Base-by-base conservation (phyloP, 2,797 vertebrate species). In the Myiotriccus ornatus region DNA sequence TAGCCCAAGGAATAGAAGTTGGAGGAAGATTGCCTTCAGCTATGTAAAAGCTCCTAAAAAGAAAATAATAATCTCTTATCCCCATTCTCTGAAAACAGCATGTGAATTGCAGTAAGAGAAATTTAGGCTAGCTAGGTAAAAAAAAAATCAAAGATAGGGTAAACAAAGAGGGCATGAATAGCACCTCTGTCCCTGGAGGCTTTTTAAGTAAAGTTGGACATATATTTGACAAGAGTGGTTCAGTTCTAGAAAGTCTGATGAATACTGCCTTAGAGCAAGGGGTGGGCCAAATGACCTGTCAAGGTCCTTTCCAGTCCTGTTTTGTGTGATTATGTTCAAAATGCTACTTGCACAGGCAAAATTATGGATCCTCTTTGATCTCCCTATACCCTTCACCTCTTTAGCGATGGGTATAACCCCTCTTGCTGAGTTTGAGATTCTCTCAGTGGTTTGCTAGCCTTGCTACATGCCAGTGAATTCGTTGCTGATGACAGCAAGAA, bases 221-320 rank as follows among this genome's bases (percentile, higher is more conserved):
- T 55, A 35, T 8, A 77, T 63, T 92, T 89, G 62, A 83, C 60
- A 80, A 62, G 60, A 87, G 63, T 0, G 4, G 32, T 71, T 89
- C 46, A 46, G 37, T 13, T 47, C 49, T 81, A 57, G 53, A 77
- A 87, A 62, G 30, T 43, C 77, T 92, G 81, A 84, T 43, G 62
- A 44, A 86, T 83, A 53, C 71, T 95, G 84, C 69, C 91, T 88
- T 50, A 57, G 65, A 92, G 85, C 53, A 76, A 92, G 64, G 70
- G 41, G 34, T 77, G 71, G 79, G 67, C 64, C 56, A 68, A 44
- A 43, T 37, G 70, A 89, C 78, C 75, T 85, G 84, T 76, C 78
- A 89, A 57, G 23, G 41, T 83, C 64, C 69, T 68, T 87, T 80
- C 16, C 74, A 73, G 64, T 50, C 49, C 41, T 71, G n/a, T 79